Evolutionary conservation across 2,797 vertebrate genomes (phyloP).

Genomic region (Percopsis omiscomaycus): DNA sequence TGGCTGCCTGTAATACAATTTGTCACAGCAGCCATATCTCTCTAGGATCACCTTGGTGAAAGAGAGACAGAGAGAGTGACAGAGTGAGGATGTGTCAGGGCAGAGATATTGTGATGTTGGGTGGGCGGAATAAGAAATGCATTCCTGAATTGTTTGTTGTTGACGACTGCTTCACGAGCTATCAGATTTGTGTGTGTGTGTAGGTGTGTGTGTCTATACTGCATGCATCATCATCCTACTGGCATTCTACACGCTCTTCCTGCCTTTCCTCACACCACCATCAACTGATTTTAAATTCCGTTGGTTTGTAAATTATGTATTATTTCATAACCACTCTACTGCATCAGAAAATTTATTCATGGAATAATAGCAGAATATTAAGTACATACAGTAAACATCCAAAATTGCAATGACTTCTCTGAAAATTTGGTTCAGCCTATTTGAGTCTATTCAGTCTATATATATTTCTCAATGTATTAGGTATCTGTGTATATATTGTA

Average conservation of each 20-base stretch:
- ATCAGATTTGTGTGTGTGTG: constrained; percentile 24
- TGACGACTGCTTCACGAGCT: constrained; percentile 19
- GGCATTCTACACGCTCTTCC: constrained; percentile 9
- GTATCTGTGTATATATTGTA: too few relatives aligned
- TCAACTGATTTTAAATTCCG: too few relatives aligned
- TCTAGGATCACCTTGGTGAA: constrained; percentile 36
- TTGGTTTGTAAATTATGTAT: too few relatives aligned
- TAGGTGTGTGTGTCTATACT: constrained; percentile 22
- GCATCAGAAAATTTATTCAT: too few relatives aligned
- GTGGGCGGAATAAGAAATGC: background rate
- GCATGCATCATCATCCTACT: background rate
- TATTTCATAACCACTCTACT: too few relatives aligned
- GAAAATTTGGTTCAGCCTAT: too few relatives aligned
- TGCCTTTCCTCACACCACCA: constrained; percentile 9
- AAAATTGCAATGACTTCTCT: too few relatives aligned
- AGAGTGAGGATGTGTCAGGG: background rate
- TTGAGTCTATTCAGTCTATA: too few relatives aligned
- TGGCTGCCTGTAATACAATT: constrained; percentile 62
- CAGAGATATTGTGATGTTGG: background rate
- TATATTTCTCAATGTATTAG: too few relatives aligned
- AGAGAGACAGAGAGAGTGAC: background rate
- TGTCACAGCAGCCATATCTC: constrained; percentile 39
- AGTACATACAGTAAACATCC: too few relatives aligned
- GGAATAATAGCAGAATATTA: too few relatives aligned
- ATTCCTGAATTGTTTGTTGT: constrained; percentile 20